phyloP scores from a whole-genome alignment of 2,113 vertebrate species.

The Leucoraja erinaceus region DNA sequence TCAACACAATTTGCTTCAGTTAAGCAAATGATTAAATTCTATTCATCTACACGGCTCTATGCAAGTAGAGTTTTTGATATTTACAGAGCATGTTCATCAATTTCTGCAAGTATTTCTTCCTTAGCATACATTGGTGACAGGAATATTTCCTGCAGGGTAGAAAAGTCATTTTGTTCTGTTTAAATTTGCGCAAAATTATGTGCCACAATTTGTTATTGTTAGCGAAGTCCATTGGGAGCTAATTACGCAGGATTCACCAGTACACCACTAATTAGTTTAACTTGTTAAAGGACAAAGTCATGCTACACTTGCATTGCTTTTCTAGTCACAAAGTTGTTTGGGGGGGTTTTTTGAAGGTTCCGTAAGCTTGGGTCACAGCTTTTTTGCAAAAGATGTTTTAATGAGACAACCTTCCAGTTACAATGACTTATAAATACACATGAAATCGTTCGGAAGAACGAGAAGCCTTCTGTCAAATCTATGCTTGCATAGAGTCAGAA shows the following conservation, averaged over 20 bases:
- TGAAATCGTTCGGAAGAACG: not conserved
- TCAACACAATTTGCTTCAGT: not conserved
- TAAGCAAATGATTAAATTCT: not conserved
- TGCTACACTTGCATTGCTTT: not conserved
- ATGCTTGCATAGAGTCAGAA: not conserved
- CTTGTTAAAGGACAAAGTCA: slow-evolving; percentile 19
- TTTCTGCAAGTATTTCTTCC: not conserved
- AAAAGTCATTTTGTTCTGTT: slow-evolving; percentile 11
- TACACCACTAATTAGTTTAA: not conserved
- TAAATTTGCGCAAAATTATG: slow-evolving; percentile 27
- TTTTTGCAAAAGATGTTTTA: not conserved
- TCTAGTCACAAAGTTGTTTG: not conserved
- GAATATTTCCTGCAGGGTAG: not conserved
- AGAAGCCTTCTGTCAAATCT: not conserved
- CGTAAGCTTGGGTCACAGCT: not conserved
- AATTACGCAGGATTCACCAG: slow-evolving; percentile 13
- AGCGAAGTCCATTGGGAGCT: not conserved
- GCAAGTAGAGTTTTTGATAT: not conserved
- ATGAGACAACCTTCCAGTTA: not conserved
- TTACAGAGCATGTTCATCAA: not conserved
- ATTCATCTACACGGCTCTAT: not conserved
- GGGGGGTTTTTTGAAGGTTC: not conserved
- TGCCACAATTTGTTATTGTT: slow-evolving; percentile 1
- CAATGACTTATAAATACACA: not conserved
- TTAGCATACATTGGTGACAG: not conserved